These are phyloP conservation scores for Megaceryle alcyon DNA, from an alignment of 2,797 vertebrate genomes.

Conservation along the genomic window DNA sequence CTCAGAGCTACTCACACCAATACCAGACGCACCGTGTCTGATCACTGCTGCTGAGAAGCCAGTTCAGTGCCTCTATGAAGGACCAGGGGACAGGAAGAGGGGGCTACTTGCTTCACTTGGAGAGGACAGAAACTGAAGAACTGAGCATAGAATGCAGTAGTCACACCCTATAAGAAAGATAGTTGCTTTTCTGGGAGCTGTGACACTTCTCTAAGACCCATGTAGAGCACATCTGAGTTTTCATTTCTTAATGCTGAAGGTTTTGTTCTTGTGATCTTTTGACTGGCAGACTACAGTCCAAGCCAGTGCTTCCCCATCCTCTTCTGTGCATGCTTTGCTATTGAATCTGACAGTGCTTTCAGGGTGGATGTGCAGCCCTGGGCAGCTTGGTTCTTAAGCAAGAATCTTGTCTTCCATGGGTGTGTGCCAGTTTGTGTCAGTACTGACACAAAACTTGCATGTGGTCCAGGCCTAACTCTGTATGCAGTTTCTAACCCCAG, in stretches of 20 bases:
- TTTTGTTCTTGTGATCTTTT: not conserved
- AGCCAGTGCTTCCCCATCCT: not conserved
- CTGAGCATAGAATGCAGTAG: not conserved
- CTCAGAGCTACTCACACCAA: not conserved
- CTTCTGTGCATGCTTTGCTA: not conserved
- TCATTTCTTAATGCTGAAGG: not conserved
- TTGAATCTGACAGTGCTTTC: not conserved
- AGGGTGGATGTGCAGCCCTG: not conserved
- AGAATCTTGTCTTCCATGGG: not conserved
- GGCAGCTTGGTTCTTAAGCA: not conserved
- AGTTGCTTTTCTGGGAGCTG: not conserved
- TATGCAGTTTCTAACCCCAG: not conserved
- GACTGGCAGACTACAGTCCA: not conserved
- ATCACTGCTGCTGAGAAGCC: not conserved
- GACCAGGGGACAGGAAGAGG: not conserved
- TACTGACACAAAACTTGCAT: not conserved
- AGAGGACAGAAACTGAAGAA: not conserved
- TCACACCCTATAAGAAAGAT: not conserved
- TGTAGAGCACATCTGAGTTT: not conserved
- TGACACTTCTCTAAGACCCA: not conserved
- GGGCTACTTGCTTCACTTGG: not conserved
- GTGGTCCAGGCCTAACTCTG: not conserved
- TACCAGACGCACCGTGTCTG: not conserved
- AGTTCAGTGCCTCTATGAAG: not conserved
- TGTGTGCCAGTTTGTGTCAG: no score